Evolutionary conservation across 1,140 invertebrate genomes (phyloP).

Genomic region (Macrosteles quadrilineatus): DNA sequence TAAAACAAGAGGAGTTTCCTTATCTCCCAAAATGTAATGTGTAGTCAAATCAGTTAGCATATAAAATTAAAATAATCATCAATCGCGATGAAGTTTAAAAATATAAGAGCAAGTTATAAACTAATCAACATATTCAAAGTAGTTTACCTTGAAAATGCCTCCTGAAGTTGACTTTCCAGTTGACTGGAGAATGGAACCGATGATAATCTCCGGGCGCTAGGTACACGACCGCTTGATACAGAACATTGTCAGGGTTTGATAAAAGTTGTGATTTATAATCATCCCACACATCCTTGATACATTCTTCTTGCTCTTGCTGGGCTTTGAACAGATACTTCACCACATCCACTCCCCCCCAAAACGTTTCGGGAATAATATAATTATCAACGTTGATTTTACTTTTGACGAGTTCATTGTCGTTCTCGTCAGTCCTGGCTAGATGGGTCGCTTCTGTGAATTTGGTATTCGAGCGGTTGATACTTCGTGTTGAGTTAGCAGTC

Average conservation of each 20-base stretch:
- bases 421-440: not conserved
- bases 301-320: not conserved
- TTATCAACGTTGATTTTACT: not conserved
- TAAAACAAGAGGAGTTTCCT: too few relatives aligned
- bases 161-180: conserved; percentile 84
- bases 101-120: too few relatives aligned
- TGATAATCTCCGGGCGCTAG: conserved; percentile 99
- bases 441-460: not conserved
- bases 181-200: conserved; percentile 92
- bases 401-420: not conserved
- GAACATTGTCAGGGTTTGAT: conserved; percentile 65
- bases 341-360: conserved; percentile 10
- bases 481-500: too few relatives aligned
- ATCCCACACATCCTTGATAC: conserved; percentile 40
- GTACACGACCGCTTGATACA: conserved; percentile 96
- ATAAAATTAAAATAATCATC: too few relatives aligned
- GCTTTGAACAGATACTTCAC: conserved; percentile 7
- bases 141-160: conserved; percentile 81
- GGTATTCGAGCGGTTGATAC: too few relatives aligned
- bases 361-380: not conserved
- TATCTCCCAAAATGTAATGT: too few relatives aligned
- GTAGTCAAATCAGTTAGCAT: too few relatives aligned
- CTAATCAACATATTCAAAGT: not conserved
- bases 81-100: too few relatives aligned
- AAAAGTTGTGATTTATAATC: conserved; percentile 66